phyloP scores from a whole-genome alignment of 2,797 vertebrate species.

The Acanthurus leucopareius region DNA sequence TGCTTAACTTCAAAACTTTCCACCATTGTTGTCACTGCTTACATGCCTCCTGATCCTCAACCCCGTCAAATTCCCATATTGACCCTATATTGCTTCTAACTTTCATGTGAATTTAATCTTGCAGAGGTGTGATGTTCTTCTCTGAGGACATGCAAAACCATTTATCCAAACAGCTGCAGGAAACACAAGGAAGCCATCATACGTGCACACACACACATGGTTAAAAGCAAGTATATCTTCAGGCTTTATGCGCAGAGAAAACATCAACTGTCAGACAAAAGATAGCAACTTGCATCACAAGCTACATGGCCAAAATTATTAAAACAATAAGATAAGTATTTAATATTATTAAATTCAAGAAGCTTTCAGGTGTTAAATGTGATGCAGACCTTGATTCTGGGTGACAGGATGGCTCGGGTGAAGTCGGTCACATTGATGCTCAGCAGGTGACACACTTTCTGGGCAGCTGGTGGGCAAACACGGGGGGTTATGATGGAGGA shows the following conservation, averaged over 20 bases:
- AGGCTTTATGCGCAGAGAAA: background rate
- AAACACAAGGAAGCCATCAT: too few relatives aligned
- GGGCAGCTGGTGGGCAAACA: slow-evolving; percentile 86
- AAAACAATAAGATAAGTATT: background rate
- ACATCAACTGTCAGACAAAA: background rate
- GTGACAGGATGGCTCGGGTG: slow-evolving; percentile 93
- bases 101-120: too few relatives aligned
- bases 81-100: too few relatives aligned
- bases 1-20: too few relatives aligned
- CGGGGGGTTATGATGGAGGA: background rate
- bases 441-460: slow-evolving; percentile 97
- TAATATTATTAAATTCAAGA: slow-evolving; percentile 90
- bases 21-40: too few relatives aligned
- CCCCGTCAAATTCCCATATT: too few relatives aligned
- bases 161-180: too few relatives aligned
- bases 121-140: too few relatives aligned
- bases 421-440: slow-evolving; percentile 99
- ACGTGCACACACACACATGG: too few relatives aligned
- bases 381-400: slow-evolving; percentile 91
- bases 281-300: background rate
- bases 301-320: background rate
- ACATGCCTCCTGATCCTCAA: too few relatives aligned
- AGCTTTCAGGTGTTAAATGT: background rate
- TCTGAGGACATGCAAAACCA: too few relatives aligned
- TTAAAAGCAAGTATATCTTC: too few relatives aligned